Conservation (phyloP, 1,140 invertebrate genomes). For the Drosophila parvula region DNA sequence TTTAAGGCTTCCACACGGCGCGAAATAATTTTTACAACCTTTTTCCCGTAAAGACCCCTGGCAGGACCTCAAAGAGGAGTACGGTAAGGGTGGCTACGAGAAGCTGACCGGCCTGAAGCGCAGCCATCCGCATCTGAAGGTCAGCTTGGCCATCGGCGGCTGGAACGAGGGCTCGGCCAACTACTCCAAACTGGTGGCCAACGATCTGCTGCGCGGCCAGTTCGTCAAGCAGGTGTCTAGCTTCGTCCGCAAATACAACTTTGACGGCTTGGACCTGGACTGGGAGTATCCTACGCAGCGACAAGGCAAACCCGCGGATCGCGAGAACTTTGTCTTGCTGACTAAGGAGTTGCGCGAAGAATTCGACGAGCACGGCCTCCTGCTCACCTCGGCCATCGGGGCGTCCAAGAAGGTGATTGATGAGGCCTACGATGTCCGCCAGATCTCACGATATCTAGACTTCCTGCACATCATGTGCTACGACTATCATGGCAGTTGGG, state of each 20-base stretch:
- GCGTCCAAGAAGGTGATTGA: conserved; percentile 89
- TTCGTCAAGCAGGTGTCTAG: conserved; percentile 85
- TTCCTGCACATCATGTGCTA: conserved; percentile 95
- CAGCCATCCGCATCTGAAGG: conserved; percentile 89
- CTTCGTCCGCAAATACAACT: conserved; percentile 86
- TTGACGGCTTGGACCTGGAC: conserved; percentile 92
- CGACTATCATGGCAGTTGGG: conserved; percentile 95
- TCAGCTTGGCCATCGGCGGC: conserved; percentile 91
- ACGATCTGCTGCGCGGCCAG: conserved; percentile 85
- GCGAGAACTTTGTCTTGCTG: conserved; percentile 90
- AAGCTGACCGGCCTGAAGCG: conserved; percentile 88
- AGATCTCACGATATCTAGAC: conserved; percentile 90
- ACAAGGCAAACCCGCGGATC: conserved; percentile 90
- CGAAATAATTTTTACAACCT: background rate
- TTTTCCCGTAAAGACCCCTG: conserved; percentile 87
- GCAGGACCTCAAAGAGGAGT: conserved; percentile 90
- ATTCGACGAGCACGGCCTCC: conserved; percentile 86
- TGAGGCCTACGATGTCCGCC: conserved; percentile 89
- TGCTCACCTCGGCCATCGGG: conserved; percentile 91
- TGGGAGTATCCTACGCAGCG: conserved; percentile 93
- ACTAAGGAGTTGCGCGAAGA: conserved; percentile 89
- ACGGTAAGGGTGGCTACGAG: conserved; percentile 89
- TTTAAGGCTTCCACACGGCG: conserved; percentile 1
- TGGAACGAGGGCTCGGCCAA: conserved; percentile 94
- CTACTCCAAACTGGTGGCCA: conserved; percentile 90